Conservation (phyloP, 2,888 invertebrate species). For the Orthonevra nobilis region DNA sequence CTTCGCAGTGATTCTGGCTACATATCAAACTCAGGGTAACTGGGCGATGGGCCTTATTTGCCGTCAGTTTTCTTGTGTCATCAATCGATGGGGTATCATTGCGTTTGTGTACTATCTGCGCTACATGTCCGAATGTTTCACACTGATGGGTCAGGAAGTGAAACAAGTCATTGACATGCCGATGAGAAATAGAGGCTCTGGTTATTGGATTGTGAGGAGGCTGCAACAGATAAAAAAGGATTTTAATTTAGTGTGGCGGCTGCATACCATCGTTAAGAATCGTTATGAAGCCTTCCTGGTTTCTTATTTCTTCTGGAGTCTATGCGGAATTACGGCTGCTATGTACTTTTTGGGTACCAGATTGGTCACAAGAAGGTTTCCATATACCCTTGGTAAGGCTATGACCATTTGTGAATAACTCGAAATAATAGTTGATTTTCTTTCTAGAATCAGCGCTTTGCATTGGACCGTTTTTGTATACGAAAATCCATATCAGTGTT, state of each 20-base stretch:
- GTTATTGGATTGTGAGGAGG: neutral
- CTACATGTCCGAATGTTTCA: constrained; percentile 30
- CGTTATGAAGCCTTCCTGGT: constrained; percentile 45
- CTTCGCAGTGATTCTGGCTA: constrained; percentile 7
- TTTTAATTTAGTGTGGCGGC: constrained; percentile 33
- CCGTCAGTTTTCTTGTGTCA: constrained; percentile 2
- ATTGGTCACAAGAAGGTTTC: constrained; percentile 32
- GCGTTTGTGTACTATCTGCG: constrained; percentile 46
- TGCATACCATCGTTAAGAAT: constrained; percentile 15
- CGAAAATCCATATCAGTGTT: constrained; percentile 17
- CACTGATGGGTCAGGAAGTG: constrained; percentile 35
- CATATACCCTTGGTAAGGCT: constrained; percentile 45
- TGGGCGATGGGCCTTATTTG: constrained; percentile 36
- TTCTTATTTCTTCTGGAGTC: constrained; percentile 37
- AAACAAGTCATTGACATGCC: constrained; percentile 5
- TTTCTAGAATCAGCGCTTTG: constrained; percentile 45
- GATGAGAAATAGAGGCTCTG: neutral
- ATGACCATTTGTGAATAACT: neutral
- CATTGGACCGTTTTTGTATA: constrained; percentile 31
- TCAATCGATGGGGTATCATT: constrained; percentile 34
- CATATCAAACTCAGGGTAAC: constrained; percentile 35
- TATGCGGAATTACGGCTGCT: constrained; percentile 36
- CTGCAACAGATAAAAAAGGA: constrained; percentile 18
- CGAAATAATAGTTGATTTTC: neutral
- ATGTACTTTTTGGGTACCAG: constrained; percentile 44